Conservation (phyloP, 2,797 vertebrate species). For the Peromyscus eremicus region DNA sequence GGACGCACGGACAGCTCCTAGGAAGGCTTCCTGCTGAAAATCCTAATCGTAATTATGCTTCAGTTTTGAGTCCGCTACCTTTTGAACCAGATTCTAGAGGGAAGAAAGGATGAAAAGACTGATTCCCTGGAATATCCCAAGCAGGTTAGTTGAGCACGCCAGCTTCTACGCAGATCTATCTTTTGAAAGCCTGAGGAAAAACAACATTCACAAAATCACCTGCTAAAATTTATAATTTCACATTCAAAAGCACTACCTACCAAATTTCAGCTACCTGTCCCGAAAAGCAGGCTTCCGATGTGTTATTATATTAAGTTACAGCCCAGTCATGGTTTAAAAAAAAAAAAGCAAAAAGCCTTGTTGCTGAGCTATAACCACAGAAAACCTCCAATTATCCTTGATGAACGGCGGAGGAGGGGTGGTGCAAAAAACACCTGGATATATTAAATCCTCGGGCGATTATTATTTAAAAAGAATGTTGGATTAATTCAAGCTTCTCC, state of each 20-base stretch:
- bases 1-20: not conserved
- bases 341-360: slow-evolving; percentile 31
- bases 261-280: slow-evolving; percentile 56
- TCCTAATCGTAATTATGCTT: slow-evolving; percentile 9
- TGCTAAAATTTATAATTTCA: slow-evolving; percentile 24
- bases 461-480: slow-evolving; percentile 2
- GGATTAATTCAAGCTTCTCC: not conserved
- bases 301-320: slow-evolving; percentile 58
- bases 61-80: slow-evolving; percentile 53
- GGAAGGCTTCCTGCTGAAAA: slow-evolving; percentile 25
- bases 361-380: slow-evolving; percentile 30
- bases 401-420: not conserved
- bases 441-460: slow-evolving; percentile 6
- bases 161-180: not conserved
- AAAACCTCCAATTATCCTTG: slow-evolving; percentile 69
- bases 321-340: not conserved
- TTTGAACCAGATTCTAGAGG: slow-evolving; percentile 45
- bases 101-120: not conserved
- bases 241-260: slow-evolving; percentile 58
- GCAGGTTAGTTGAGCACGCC: not conserved
- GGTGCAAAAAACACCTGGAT: not conserved
- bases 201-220: not conserved
- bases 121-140: not conserved
- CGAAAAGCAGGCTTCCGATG: slow-evolving; percentile 46
- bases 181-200: slow-evolving; percentile 66